phyloP scores from a whole-genome alignment of 2,113 vertebrate genomes.

The Eublepharis macularius region DNA sequence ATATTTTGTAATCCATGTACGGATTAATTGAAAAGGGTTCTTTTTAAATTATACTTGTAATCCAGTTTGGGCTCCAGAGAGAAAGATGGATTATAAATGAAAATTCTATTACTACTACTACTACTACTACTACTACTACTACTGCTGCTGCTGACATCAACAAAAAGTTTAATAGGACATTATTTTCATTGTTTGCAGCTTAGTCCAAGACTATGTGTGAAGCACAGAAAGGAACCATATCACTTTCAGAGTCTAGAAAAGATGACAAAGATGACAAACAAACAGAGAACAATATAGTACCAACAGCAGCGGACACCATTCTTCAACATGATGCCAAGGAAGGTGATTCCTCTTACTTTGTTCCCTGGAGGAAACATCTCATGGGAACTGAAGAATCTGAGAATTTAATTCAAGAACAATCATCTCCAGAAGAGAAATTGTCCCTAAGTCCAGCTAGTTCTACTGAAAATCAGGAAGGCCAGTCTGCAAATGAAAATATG shows the following conservation, averaged over 20 bases:
- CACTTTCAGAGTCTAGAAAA: background rate
- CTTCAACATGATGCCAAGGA: background rate
- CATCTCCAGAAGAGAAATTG: background rate
- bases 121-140: no score
- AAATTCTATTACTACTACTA: no score
- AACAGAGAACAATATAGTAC: background rate
- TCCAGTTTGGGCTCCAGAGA: no score
- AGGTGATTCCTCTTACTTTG: background rate
- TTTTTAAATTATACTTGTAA: no score
- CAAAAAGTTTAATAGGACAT: background rate
- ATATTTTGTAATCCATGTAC: no score
- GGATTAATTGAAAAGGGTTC: no score
- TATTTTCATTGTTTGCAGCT: background rate
- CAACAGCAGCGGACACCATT: background rate
- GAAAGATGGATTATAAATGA: no score
- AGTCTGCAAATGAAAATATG: background rate
- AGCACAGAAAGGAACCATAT: background rate
- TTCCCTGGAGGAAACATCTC: slow-evolving; percentile 24
- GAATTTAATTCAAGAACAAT: background rate
- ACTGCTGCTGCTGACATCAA: no score
- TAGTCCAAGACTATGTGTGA: background rate
- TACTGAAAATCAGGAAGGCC: background rate
- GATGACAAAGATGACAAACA: background rate
- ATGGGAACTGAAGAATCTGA: background rate
- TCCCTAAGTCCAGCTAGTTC: background rate